phyloP scores from a whole-genome alignment of 2,113 vertebrate genomes.

The Scortum barcoo region DNA sequence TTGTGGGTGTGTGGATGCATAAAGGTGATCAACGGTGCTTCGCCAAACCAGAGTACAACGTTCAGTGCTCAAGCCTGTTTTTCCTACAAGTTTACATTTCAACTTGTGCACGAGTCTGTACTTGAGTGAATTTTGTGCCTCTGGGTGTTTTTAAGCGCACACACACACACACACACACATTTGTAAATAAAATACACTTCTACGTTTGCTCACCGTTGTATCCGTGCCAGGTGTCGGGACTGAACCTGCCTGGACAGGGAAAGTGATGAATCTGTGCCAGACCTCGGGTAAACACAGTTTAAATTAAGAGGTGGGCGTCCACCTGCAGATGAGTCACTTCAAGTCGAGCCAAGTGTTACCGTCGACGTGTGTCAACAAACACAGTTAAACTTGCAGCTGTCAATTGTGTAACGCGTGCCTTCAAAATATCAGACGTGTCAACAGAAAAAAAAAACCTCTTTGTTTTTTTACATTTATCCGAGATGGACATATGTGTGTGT shows the following conservation, averaged over 20 bases:
- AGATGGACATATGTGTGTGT: not conserved
- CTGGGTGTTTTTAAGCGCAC: not conserved
- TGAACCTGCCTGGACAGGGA: not conserved
- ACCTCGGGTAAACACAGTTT: not conserved
- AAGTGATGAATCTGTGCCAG: not conserved
- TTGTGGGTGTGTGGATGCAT: not conserved
- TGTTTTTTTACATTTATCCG: not conserved
- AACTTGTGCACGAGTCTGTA: conserved; percentile 6
- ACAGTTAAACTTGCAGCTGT: not conserved
- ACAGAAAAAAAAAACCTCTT: no score
- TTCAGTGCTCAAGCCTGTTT: no score
- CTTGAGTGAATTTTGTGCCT: not conserved
- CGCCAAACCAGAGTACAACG: no score
- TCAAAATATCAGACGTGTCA: not conserved
- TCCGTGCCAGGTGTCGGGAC: not conserved
- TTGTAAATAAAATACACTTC: no score
- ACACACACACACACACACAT: not conserved
- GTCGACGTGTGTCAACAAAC: not conserved
- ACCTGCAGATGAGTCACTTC: not conserved
- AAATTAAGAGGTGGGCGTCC: not conserved
- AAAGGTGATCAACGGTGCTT: not conserved
- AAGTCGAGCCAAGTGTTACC: not conserved
- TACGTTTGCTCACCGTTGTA: not conserved
- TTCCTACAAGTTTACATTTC: not conserved
- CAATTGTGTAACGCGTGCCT: not conserved